These are phyloP conservation scores for Linurgus olivaceus DNA, from an alignment of 2,797 vertebrate species.

Conservation along the genomic window DNA sequence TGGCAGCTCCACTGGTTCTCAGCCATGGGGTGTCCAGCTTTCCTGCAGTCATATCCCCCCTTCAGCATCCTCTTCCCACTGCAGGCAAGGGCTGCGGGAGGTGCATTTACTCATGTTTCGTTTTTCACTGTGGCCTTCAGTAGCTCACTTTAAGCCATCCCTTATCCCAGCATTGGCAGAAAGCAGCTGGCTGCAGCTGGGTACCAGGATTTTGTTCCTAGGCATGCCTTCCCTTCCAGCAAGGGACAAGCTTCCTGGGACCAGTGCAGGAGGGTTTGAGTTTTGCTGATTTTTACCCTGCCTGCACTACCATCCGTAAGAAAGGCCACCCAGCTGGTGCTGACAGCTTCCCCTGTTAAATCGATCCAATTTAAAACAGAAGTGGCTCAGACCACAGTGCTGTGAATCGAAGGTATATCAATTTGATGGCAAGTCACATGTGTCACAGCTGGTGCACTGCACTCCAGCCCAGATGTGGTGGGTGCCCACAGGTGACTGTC, in stretches of 20 bases:
- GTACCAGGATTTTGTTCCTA: background rate
- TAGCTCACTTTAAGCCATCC: background rate
- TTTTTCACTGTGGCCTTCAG: background rate
- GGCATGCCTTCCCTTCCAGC: background rate
- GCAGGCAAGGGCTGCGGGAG: background rate
- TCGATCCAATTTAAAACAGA: background rate
- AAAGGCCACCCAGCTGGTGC: background rate
- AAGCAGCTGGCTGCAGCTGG: background rate
- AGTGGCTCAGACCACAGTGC: background rate
- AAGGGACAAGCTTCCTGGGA: background rate
- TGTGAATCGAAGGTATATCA: background rate
- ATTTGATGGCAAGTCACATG: accelerated
- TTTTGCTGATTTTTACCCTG: background rate
- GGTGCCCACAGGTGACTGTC: background rate
- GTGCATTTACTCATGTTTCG: accelerated
- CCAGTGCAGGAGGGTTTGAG: background rate
- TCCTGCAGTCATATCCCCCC: background rate
- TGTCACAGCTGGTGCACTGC: background rate
- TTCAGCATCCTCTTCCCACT: background rate
- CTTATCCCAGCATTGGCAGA: background rate
- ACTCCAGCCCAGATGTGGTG: background rate
- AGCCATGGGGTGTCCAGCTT: background rate
- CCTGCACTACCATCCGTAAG: background rate
- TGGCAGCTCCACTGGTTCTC: accelerated
- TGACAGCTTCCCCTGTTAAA: background rate